These are phyloP conservation scores for Capitulum mitella DNA, from an alignment of 2,888 invertebrate genomes.

Conservation along the genomic window DNA sequence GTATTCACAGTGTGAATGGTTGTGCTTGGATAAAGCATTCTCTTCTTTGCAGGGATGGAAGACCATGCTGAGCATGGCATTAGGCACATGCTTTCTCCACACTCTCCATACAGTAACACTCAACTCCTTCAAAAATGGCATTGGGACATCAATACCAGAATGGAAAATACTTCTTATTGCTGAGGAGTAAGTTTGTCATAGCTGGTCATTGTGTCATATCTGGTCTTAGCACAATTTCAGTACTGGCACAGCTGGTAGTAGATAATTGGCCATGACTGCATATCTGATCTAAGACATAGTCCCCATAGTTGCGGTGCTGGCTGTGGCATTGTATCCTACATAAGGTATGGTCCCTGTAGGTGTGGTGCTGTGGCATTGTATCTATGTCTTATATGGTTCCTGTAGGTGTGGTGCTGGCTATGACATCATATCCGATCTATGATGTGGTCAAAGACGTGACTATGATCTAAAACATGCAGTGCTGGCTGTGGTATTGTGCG, in stretches of 20 bases:
- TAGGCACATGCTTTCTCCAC: not conserved
- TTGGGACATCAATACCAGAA: not conserved
- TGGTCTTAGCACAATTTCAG: no score
- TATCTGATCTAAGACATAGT: no score
- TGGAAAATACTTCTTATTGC: not conserved
- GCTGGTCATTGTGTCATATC: no score
- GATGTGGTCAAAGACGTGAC: not conserved
- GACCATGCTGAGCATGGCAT: not conserved
- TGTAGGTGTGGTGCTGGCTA: no score
- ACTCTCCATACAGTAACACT: not conserved
- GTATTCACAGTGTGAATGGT: no score
- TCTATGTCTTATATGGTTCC: no score
- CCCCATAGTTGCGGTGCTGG: no score
- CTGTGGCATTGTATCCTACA: no score
- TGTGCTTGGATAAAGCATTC: no score
- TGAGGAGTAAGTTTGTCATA: not conserved
- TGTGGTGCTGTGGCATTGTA: no score
- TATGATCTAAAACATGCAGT: not conserved
- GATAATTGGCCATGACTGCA: not conserved
- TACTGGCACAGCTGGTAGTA: not conserved
- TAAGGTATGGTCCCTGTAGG: no score
- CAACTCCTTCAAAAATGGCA: not conserved
- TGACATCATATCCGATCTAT: no score
- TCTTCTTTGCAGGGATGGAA: constrained; percentile 12
- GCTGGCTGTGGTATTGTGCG: not conserved